phyloP scores from a whole-genome alignment of 2,113 vertebrate genomes.

The Hemibagrus wyckioides region DNA sequence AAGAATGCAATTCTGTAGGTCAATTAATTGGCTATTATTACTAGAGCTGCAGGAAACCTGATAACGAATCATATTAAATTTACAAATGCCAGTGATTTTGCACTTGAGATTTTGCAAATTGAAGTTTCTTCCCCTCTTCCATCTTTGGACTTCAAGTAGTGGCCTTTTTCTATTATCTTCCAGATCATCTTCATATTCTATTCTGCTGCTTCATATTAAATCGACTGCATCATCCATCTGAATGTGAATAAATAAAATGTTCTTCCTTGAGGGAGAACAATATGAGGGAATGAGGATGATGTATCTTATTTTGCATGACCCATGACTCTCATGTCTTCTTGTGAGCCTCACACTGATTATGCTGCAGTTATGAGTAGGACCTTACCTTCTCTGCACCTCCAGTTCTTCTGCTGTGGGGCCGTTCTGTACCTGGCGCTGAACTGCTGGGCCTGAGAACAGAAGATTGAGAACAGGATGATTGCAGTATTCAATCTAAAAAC shows the following conservation, averaged over 20 bases:
- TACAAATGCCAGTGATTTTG: not conserved
- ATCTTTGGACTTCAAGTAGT: constrained; percentile 29
- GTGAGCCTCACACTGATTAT: not conserved
- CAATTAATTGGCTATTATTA: too few relatives aligned
- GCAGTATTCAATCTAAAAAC: not conserved
- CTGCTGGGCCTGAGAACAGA: constrained; percentile 83
- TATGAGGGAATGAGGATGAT: not conserved
- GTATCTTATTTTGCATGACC: not conserved
- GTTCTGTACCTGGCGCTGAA: constrained; percentile 89
- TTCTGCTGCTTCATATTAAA: not conserved
- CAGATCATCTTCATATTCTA: not conserved
- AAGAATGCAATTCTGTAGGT: not conserved
- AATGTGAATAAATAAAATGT: constrained; percentile 11
- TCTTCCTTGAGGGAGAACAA: not conserved
- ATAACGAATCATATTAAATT: not conserved
- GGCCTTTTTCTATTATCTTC: constrained; percentile 12
- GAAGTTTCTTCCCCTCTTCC: not conserved
- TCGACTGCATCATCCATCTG: not conserved
- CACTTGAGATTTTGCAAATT: too few relatives aligned
- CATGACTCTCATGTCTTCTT: not conserved
- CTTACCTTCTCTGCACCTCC: constrained; percentile 93
- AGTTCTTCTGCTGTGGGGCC: constrained; percentile 95
- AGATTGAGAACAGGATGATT: not conserved
- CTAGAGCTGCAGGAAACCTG: not conserved
- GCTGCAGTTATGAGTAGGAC: not conserved